These are phyloP conservation scores for Campylomormyrus tamandua DNA, from an alignment of 2,113 vertebrate species.

Conservation along the genomic window DNA sequence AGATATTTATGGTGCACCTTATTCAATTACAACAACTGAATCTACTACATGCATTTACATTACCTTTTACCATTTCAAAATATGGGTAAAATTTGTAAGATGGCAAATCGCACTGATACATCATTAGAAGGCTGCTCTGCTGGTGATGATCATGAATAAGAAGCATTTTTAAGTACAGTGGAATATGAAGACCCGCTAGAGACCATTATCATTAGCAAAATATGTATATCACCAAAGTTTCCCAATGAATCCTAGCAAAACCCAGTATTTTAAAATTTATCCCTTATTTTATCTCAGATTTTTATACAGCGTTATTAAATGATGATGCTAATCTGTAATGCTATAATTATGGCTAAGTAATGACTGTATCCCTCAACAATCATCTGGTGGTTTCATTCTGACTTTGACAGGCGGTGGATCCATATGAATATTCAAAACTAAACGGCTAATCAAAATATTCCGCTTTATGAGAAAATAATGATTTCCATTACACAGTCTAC, in stretches of 20 bases:
- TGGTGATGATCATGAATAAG: background rate
- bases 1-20: background rate
- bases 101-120: background rate
- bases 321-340: background rate
- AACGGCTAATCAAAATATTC: background rate
- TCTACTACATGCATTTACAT: background rate
- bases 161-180: background rate
- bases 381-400: background rate
- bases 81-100: background rate
- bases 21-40: background rate
- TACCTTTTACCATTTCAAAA: background rate
- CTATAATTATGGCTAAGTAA: slow-evolving; percentile 1
- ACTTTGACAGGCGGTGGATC: background rate
- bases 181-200: background rate
- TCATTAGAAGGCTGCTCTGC: background rate
- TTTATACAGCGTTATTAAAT: background rate
- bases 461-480: slow-evolving; percentile 13
- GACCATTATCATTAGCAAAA: background rate
- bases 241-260: background rate
- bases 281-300: background rate
- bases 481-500: background rate
- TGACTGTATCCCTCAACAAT: slow-evolving; percentile 4
- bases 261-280: background rate
- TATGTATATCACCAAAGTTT: background rate
- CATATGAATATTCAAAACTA: background rate